Percentiles rank a stretch among this genome's conserved stretches.
These are phyloP conservation scores for Teleogryllus occipitalis DNA, from an alignment of 1,140 invertebrate genomes.

Conservation along the genomic window DNA sequence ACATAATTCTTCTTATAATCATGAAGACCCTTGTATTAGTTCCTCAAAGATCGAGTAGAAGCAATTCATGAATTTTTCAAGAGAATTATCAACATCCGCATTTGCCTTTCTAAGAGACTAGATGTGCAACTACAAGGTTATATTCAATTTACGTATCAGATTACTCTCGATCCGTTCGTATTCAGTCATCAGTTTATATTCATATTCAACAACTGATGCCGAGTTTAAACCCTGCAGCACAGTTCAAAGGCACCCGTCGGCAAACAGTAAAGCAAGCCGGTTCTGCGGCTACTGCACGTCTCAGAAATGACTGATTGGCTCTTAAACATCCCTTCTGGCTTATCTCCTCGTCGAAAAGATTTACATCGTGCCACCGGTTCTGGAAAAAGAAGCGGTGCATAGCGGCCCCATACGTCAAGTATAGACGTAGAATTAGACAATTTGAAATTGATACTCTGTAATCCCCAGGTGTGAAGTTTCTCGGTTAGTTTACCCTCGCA, in stretches of 20 bases:
- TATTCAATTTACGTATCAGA: not conserved
- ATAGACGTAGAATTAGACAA: not conserved
- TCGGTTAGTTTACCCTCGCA: not conserved
- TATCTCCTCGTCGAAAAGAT: not conserved
- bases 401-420: not conserved
- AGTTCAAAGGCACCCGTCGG: too few species aligned
- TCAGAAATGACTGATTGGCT: not conserved
- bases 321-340: slow-evolving; percentile 3
- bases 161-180: not conserved
- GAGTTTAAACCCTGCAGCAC: too few species aligned
- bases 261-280: not conserved
- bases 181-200: not conserved
- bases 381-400: not conserved
- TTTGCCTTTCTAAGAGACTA: not conserved
- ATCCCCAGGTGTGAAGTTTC: not conserved
- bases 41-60: not conserved
- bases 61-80: not conserved
- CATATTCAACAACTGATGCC: not conserved
- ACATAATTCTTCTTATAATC: too few species aligned
- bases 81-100: not conserved
- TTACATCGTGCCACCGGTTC: not conserved
- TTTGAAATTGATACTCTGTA: not conserved
- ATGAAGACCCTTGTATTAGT: too few species aligned
- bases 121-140: not conserved
- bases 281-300: not conserved